A percentile compares a stretch with the other conserved stretches of the same genome.
phyloP scores from a whole-genome alignment of 2,888 invertebrate species.

The Bedellia somnulentella region DNA sequence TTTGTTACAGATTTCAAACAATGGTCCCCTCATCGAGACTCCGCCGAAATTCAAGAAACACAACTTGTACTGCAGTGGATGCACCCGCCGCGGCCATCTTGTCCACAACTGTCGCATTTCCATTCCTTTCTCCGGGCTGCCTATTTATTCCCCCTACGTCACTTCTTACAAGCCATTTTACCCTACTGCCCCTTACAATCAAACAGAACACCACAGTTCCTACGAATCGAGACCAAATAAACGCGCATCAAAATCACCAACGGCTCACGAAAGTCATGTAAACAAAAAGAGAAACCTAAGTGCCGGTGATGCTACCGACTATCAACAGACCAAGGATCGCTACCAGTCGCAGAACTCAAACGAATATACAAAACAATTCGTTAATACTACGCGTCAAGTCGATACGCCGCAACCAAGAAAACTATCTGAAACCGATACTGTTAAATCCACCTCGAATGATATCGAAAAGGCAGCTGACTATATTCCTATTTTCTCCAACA shows the following conservation, averaged over 20 bases:
- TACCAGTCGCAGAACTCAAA: no score
- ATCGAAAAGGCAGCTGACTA: conserved; percentile 24
- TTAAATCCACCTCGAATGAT: conserved; percentile 1
- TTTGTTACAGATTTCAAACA: not conserved
- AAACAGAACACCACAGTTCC: conserved; percentile 5
- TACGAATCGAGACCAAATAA: conserved; percentile 16
- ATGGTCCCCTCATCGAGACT: not conserved
- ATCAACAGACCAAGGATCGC: no score
- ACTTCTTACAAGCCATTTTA: conserved; percentile 27
- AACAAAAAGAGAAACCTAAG: conserved; percentile 28
- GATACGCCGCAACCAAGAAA: not conserved
- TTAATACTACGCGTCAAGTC: not conserved
- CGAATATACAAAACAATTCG: no score
- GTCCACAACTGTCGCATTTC: conserved; percentile 35
- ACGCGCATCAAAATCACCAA: conserved; percentile 40
- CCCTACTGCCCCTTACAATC: conserved; percentile 6
- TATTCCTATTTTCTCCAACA: conserved; percentile 26
- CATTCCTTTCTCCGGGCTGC: conserved; percentile 37
- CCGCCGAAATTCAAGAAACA: conserved; percentile 24
- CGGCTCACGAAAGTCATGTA: conserved; percentile 24
- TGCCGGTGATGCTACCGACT: conserved; percentile 16
- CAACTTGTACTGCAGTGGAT: conserved; percentile 55
- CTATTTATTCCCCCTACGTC: conserved; percentile 40
- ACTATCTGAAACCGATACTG: not conserved
- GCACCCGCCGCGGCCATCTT: conserved; percentile 56